phyloP scores from a whole-genome alignment of 2,113 vertebrate genomes.

The Poeciliopsis occidentalis region DNA sequence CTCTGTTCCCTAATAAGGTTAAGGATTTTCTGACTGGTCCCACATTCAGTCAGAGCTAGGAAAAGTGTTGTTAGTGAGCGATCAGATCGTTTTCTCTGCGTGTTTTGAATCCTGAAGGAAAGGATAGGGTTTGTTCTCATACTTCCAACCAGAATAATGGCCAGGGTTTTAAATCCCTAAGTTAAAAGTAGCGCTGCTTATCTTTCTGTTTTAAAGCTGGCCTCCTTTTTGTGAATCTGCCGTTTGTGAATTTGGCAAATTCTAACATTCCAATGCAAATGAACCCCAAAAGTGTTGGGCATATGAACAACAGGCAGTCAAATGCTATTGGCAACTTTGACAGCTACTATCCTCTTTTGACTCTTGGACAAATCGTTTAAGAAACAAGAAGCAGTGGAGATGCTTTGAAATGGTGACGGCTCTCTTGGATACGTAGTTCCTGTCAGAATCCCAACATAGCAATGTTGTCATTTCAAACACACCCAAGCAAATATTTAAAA shows the following conservation, averaged over 20 bases:
- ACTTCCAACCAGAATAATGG: no score
- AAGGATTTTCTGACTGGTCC: slow-evolving; percentile 48
- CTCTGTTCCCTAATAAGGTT: slow-evolving; percentile 59
- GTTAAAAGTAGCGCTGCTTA: background rate
- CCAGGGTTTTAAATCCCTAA: no score
- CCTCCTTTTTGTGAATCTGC: slow-evolving; percentile 15
- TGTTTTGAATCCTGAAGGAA: slow-evolving; percentile 19
- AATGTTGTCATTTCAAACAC: background rate
- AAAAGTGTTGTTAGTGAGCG: slow-evolving; percentile 18
- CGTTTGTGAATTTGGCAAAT: slow-evolving; percentile 13
- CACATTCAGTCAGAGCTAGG: slow-evolving; percentile 34
- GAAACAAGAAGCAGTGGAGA: background rate
- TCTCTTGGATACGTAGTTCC: slow-evolving; percentile 15
- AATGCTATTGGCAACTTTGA: slow-evolving; percentile 29
- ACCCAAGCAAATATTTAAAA: no score
- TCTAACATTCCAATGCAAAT: slow-evolving; percentile 1
- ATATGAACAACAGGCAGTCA: slow-evolving; percentile 49
- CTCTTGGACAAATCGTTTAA: background rate
- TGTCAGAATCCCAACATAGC: slow-evolving; percentile 2
- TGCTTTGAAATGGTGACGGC: slow-evolving; percentile 5
- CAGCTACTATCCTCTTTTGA: background rate
- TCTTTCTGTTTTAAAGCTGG: slow-evolving; percentile 29
- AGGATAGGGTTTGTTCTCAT: no score
- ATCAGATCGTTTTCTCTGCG: slow-evolving; percentile 51
- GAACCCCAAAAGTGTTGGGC: slow-evolving; percentile 43